phyloP scores from a whole-genome alignment of 1,140 invertebrate genomes.

The Drosophila burlai region DNA sequence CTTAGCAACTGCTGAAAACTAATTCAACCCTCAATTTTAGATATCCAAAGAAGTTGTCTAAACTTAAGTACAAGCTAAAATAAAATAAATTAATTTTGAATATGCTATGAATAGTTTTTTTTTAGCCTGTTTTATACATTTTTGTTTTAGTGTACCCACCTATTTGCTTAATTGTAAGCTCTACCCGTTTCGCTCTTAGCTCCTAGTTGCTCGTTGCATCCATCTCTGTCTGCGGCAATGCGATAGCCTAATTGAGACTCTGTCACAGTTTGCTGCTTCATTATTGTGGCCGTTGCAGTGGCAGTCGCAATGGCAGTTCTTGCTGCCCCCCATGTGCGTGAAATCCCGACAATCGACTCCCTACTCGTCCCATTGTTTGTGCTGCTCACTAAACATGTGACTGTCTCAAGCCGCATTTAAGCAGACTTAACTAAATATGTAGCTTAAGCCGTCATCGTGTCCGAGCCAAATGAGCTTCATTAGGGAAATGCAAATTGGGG shows the following conservation, averaged over 20 bases:
- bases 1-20: neutral
- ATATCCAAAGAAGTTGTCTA: neutral
- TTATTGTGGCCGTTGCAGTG: constrained; percentile 62
- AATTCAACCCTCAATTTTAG: neutral
- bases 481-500: constrained; percentile 20
- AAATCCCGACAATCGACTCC: constrained; percentile 20
- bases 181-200: constrained; percentile 29
- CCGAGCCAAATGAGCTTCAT: constrained; percentile 63
- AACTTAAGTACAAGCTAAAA: no score
- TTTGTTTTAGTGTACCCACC: constrained; percentile 33
- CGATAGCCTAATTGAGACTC: constrained; percentile 82
- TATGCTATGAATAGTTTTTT: neutral
- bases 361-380: constrained; percentile 16
- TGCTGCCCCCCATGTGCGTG: constrained; percentile 48
- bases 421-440: constrained; percentile 40
- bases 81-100: neutral
- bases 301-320: constrained; percentile 13
- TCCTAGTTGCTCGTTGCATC: constrained; percentile 2
- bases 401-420: constrained; percentile 24
- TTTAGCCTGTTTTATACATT: neutral
- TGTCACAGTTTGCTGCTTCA: constrained; percentile 70
- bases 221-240: constrained; percentile 46
- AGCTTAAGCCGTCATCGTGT: constrained; percentile 27
- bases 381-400: constrained; percentile 19
- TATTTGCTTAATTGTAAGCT: constrained; percentile 69